Conservation (phyloP, 1,140 invertebrate species). For the Sitodiplosis mosellana region DNA sequence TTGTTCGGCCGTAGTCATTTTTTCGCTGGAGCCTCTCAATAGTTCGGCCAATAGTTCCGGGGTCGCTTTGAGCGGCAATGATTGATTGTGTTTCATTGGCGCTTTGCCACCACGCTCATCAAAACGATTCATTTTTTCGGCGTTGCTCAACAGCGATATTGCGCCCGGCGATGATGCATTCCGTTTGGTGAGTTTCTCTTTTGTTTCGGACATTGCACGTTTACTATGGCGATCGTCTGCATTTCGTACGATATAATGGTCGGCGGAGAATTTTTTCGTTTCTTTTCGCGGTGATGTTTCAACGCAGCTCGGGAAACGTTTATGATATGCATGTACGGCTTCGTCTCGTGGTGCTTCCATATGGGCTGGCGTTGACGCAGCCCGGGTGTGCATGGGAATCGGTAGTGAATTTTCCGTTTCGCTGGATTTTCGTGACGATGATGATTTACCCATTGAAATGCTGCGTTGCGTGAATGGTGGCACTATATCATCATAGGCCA, state of each 20-base stretch:
- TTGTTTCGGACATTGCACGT: conserved; percentile 18
- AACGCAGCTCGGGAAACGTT: conserved; percentile 8
- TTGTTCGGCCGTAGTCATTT: conserved; percentile 33
- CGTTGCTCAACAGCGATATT: no score
- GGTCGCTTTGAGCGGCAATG: conserved; percentile 32
- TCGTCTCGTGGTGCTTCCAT: conserved; percentile 10
- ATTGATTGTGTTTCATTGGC: no score
- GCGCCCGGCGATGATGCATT: neutral
- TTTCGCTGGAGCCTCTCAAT: conserved; percentile 53
- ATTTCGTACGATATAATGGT: neutral
- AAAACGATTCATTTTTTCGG: no score
- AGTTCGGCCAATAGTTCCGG: conserved; percentile 52
- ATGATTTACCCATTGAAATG: no score
- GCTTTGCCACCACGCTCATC: conserved; percentile 2
- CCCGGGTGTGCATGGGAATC: conserved; percentile 19
- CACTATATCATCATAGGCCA: no score
- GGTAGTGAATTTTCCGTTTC: conserved; percentile 9
- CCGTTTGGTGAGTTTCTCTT: conserved; percentile 14
- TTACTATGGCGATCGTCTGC: conserved; percentile 11
- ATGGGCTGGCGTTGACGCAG: conserved; percentile 22
- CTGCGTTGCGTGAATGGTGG: no score
- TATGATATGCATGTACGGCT: conserved; percentile 6
- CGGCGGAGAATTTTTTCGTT: neutral
- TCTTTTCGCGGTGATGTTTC: conserved; percentile 3
- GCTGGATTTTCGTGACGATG: no score